phyloP scores from a whole-genome alignment of 1,140 invertebrate species.

The Apis cerana region DNA sequence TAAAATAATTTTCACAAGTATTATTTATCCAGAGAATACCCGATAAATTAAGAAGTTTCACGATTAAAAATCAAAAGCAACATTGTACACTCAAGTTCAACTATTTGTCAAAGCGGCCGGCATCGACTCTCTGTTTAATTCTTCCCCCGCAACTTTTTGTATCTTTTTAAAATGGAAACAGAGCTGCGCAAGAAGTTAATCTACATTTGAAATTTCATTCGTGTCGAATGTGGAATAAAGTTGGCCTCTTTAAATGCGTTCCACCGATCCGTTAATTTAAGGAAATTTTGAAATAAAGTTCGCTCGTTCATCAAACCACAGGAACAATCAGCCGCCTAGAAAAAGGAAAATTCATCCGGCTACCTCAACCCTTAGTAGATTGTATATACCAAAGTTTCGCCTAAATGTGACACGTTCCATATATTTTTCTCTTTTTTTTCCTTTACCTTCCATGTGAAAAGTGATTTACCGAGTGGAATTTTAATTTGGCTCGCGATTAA shows the following conservation, averaged over 20 bases:
- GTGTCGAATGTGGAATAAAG: slow-evolving; percentile 59
- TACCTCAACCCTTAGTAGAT: not conserved
- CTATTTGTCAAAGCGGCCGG: slow-evolving; percentile 7
- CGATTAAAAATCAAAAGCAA: not conserved
- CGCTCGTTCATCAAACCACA: slow-evolving; percentile 29
- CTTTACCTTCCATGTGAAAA: not conserved
- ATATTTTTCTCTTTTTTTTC: not conserved
- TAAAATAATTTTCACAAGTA: not conserved
- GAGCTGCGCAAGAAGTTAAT: slow-evolving; percentile 59
- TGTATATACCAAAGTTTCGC: not conserved
- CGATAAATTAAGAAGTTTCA: slow-evolving; percentile 3
- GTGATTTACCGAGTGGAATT: slow-evolving; percentile 16
- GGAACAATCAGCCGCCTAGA: slow-evolving; percentile 11
- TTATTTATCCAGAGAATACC: not conserved
- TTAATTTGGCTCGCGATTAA: not conserved
- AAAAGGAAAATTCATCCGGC: slow-evolving; percentile 4
- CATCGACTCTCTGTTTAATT: slow-evolving; percentile 42
- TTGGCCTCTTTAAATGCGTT: slow-evolving; percentile 25
- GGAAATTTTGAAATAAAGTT: slow-evolving; percentile 35
- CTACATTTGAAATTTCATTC: slow-evolving; percentile 72
- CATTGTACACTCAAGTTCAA: slow-evolving; percentile 9
- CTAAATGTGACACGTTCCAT: slow-evolving; percentile 5
- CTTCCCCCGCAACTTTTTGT: slow-evolving; percentile 2
- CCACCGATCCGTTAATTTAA: slow-evolving; percentile 48
- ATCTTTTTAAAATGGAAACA: slow-evolving; percentile 19